Conservation (phyloP, 2,888 invertebrate genomes). For the Tenthredo scrophulariae region DNA sequence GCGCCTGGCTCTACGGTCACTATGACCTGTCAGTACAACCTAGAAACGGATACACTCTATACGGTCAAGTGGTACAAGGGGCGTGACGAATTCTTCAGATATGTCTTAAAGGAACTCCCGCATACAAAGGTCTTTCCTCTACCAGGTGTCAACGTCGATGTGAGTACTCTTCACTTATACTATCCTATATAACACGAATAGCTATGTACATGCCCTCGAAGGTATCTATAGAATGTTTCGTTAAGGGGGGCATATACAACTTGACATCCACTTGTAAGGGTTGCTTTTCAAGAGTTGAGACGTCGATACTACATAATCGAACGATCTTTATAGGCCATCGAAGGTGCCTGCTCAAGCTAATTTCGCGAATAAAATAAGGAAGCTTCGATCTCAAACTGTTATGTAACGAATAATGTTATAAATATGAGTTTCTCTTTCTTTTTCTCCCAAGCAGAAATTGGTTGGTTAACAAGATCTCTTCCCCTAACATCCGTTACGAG, state of each 20-base stretch:
- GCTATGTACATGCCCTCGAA: background rate
- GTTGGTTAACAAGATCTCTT: background rate
- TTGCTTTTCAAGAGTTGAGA: background rate
- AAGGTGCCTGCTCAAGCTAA: background rate
- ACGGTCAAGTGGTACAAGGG: constrained; percentile 92
- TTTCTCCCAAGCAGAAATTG: background rate
- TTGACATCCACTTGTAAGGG: background rate
- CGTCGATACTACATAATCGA: background rate
- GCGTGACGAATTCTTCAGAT: constrained; percentile 88
- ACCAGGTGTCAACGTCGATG: constrained; percentile 86
- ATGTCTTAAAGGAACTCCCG: constrained; percentile 89
- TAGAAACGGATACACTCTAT: constrained; percentile 87
- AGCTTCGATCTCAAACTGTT: background rate
- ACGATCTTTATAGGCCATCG: background rate
- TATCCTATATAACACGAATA: background rate
- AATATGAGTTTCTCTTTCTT: background rate
- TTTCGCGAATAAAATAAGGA: background rate
- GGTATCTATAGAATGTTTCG: background rate
- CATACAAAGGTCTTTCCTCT: constrained; percentile 87
- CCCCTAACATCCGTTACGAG: background rate
- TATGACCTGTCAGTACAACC: constrained; percentile 87
- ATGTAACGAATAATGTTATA: background rate
- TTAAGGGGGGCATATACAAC: background rate
- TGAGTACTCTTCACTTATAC: constrained; percentile 79
- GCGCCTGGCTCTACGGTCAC: constrained; percentile 87